phyloP scores from a whole-genome alignment of 2,888 invertebrate species.

The Rhodophaea formosa region DNA sequence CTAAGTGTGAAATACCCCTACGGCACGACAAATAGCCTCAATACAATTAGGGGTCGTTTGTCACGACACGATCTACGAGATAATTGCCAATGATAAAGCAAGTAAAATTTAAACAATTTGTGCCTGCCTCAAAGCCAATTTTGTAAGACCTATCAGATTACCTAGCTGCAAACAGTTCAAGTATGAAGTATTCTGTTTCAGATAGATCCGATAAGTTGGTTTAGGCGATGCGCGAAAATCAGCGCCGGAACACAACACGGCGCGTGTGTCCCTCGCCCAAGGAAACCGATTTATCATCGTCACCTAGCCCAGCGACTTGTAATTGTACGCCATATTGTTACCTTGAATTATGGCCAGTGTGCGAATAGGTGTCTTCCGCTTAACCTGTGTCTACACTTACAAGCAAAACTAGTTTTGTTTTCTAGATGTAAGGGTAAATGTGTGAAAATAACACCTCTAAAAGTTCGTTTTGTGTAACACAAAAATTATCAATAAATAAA shows the following conservation, averaged over 20 bases:
- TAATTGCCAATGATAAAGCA: conserved; percentile 43
- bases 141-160: conserved; percentile 15
- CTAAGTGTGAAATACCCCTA: conserved; percentile 33
- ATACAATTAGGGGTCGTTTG: conserved; percentile 43
- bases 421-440: background rate
- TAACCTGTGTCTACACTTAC: conserved; percentile 33
- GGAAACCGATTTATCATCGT: conserved; percentile 77
- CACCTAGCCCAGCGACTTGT: conserved; percentile 67
- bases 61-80: conserved; percentile 44
- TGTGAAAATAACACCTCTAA: background rate
- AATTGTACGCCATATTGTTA: conserved; percentile 77
- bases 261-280: conserved; percentile 60
- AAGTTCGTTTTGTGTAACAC: background rate
- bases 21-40: conserved; percentile 20
- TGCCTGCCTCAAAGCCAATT: conserved; percentile 14
- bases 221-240: conserved; percentile 35
- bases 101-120: conserved; percentile 31
- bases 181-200: background rate
- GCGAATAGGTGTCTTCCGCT: conserved; percentile 64
- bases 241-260: conserved; percentile 42
- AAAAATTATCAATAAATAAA: background rate
- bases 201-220: conserved; percentile 19
- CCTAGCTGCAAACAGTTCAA: background rate
- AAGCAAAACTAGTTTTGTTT: background rate
- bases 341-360: conserved; percentile 66